Conservation (phyloP, 2,888 invertebrate species). For the Schizotus pectinicornis region DNA sequence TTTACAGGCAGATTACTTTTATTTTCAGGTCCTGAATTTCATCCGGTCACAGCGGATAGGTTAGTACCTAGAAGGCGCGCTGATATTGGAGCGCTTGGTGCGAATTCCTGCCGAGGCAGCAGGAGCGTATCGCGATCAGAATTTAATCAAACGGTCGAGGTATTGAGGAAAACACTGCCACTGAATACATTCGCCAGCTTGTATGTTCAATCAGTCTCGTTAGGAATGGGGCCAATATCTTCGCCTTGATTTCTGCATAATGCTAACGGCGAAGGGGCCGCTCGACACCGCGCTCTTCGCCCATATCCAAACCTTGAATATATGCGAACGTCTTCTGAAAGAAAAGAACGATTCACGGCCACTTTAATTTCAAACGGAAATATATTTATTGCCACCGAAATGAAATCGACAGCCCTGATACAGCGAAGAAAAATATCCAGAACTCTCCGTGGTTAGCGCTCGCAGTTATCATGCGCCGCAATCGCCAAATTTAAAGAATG, state of each 20-base stretch:
- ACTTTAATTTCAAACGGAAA: no score
- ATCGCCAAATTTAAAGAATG: no score
- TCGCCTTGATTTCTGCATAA: conserved; percentile 45
- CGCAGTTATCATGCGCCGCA: no score
- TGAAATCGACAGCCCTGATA: no score
- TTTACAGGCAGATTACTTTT: conserved; percentile 61
- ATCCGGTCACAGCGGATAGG: conserved; percentile 41
- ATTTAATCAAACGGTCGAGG: conserved; percentile 58
- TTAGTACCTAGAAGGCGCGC: conserved; percentile 40
- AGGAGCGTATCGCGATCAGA: conserved; percentile 50
- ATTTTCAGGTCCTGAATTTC: conserved; percentile 49
- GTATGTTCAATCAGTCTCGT: conserved; percentile 51
- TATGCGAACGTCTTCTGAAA: no score
- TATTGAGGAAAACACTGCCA: conserved; percentile 47
- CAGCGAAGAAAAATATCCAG: no score
- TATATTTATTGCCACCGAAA: no score
- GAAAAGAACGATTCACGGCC: no score
- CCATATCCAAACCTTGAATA: no score
- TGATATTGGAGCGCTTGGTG: conserved; percentile 15
- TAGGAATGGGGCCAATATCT: conserved; percentile 48
- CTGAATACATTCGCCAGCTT: conserved; percentile 46
- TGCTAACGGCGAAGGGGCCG: conserved; percentile 25
- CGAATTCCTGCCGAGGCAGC: conserved; percentile 31
- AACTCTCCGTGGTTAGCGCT: no score
- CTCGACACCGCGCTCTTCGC: background rate